Percentiles rank a stretch among this genome's conserved stretches.
Conservation (phyloP, 1,140 invertebrate species). For the Brachionus manjavacas region DNA sequence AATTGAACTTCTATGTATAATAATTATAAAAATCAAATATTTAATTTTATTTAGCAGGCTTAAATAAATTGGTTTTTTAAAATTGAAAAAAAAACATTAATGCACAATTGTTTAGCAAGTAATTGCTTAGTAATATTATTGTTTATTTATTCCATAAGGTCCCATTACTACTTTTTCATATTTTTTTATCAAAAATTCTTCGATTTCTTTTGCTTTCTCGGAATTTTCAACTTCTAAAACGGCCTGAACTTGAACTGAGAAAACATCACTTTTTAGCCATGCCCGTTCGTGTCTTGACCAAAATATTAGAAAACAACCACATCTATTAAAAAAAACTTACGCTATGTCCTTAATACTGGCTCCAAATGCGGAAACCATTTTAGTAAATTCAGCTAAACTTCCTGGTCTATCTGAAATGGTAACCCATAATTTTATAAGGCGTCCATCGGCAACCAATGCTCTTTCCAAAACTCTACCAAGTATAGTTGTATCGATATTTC, state of each 20-base stretch:
- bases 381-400: constrained; percentile 78
- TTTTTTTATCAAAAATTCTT: constrained; percentile 61
- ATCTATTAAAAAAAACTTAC: not conserved
- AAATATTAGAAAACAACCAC: not conserved
- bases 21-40: too few species aligned
- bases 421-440: constrained; percentile 77
- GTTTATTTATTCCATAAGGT: not conserved
- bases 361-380: constrained; percentile 68
- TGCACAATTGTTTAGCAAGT: not conserved
- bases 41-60: too few species aligned
- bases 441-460: constrained; percentile 78
- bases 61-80: not conserved
- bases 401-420: constrained; percentile 77
- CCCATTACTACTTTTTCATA: constrained; percentile 61
- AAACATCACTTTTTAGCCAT: constrained; percentile 81
- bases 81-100: not conserved
- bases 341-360: constrained; percentile 61
- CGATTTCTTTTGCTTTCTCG: constrained; percentile 68
- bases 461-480: constrained; percentile 80
- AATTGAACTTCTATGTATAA: too few species aligned
- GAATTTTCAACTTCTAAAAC: constrained; percentile 65
- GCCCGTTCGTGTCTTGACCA: constrained; percentile 73
- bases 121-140: not conserved
- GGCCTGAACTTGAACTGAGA: constrained; percentile 60
- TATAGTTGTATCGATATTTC: constrained; percentile 87